Percentiles rank a stretch among this genome's conserved stretches.
Conservation (phyloP, 2,113 vertebrate genomes). For the Gasterosteus nipponicus region DNA sequence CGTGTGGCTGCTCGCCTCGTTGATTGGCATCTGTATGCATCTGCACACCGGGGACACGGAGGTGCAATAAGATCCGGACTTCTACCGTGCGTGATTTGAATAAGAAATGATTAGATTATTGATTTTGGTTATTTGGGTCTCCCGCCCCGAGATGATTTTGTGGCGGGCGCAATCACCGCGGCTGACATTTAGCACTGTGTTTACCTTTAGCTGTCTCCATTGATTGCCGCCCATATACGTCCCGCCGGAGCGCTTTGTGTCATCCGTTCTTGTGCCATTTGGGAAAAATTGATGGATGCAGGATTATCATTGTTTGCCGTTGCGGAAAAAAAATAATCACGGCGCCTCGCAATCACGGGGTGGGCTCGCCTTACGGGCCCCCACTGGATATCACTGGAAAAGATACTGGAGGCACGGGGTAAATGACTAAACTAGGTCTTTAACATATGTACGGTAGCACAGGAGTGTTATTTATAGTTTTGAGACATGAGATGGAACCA, state of each 20-base stretch:
- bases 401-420: conserved; percentile 9
- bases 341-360: conserved; percentile 52
- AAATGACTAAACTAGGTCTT: conserved; percentile 7
- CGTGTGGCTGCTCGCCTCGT: conserved; percentile 52
- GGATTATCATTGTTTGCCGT: conserved; percentile 64
- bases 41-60: conserved; percentile 69
- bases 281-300: conserved; percentile 62
- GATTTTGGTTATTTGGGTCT: conserved; percentile 78
- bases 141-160: conserved; percentile 65
- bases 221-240: conserved; percentile 73
- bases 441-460: conserved; percentile 26
- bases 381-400: conserved; percentile 43
- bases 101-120: conserved; percentile 81
- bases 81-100: conserved; percentile 73
- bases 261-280: conserved; percentile 50
- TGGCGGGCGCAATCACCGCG: conserved; percentile 69
- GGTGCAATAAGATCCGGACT: conserved; percentile 77
- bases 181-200: conserved; percentile 80
- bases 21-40: conserved; percentile 77
- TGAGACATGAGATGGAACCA: conserved; percentile 1
- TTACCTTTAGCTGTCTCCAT: conserved; percentile 75
- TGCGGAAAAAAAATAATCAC: conserved; percentile 47
- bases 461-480: conserved; percentile 30
- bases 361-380: conserved; percentile 17
- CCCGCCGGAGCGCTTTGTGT: conserved; percentile 65